These are phyloP conservation scores for Rafetus swinhoei DNA, from an alignment of 2,113 vertebrate species.

Conservation along the genomic window DNA sequence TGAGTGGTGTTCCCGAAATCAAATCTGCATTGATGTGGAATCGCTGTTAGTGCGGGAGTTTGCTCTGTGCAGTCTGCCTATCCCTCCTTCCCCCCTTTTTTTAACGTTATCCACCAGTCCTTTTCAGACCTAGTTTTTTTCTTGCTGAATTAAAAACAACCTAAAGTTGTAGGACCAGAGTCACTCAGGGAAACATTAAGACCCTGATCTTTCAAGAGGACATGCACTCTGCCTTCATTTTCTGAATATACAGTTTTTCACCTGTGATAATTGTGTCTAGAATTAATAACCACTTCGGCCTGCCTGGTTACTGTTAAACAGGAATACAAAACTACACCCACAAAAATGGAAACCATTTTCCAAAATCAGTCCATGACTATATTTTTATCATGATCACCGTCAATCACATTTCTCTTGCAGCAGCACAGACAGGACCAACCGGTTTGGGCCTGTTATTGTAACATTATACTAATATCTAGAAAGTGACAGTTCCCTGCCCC, in stretches of 20 bases:
- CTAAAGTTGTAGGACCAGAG: fast-evolving
- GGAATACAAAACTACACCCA: fast-evolving
- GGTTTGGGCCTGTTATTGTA: neutral
- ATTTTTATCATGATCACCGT: fast-evolving
- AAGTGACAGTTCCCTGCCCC: neutral
- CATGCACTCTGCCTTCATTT: neutral
- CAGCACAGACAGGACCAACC: neutral
- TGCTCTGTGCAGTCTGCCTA: fast-evolving
- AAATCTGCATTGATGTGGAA: fast-evolving
- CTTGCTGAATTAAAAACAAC: neutral
- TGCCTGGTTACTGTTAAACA: neutral
- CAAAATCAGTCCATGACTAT: neutral
- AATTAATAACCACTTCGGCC: neutral
- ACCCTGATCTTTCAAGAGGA: neutral
- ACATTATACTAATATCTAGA: neutral
- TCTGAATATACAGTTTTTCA: fast-evolving
- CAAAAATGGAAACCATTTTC: neutral
- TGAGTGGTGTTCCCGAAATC: fast-evolving
- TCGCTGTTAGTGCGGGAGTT: neutral
- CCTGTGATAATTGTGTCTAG: neutral
- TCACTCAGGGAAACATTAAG: fast-evolving
- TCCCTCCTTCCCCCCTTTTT: neutral
- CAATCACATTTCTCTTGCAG: fast-evolving
- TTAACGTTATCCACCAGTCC: neutral
- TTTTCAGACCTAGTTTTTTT: neutral